These are phyloP conservation scores for Drosophila helvetica DNA, from an alignment of 2,888 invertebrate species.

Conservation along the genomic window DNA sequence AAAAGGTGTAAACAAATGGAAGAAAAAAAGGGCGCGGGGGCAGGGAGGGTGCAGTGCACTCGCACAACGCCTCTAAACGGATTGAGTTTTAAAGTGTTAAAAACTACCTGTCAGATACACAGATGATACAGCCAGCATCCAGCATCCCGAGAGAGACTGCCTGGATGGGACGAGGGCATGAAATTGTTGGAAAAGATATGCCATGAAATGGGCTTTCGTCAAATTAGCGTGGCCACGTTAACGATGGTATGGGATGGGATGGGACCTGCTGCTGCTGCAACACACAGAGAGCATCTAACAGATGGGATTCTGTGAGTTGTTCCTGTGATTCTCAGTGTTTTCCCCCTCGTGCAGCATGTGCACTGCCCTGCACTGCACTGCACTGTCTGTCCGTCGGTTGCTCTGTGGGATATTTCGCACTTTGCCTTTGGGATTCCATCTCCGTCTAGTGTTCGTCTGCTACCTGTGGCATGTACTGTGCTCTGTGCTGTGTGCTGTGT, in stretches of 20 bases:
- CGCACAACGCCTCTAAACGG: constrained; percentile 34
- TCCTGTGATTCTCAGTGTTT: neutral
- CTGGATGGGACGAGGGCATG: constrained; percentile 62
- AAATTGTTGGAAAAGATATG: constrained; percentile 71
- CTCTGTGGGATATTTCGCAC: constrained; percentile 79
- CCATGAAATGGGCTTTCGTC: constrained; percentile 82
- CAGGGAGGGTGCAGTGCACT: constrained; percentile 41
- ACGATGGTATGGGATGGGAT: constrained; percentile 53
- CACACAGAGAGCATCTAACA: constrained; percentile 2
- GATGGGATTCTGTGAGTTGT: neutral
- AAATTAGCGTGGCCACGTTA: constrained; percentile 81
- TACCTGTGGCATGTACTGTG: constrained; percentile 16
- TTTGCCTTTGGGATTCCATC: constrained; percentile 47
- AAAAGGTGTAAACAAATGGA: constrained; percentile 70
- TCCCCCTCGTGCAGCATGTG: neutral
- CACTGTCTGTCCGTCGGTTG: constrained; percentile 20
- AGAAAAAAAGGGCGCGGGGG: constrained; percentile 16
- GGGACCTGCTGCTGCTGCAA: constrained; percentile 16
- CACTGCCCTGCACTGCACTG: neutral
- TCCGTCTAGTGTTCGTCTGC: constrained; percentile 8
- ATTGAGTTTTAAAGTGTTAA: constrained; percentile 62
- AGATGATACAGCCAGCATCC: constrained; percentile 25
- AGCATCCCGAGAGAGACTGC: constrained; percentile 18
- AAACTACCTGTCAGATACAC: constrained; percentile 70
- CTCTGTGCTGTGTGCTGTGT: no score